Conservation (phyloP, 2,113 vertebrate species). For the Axis porcinus region DNA sequence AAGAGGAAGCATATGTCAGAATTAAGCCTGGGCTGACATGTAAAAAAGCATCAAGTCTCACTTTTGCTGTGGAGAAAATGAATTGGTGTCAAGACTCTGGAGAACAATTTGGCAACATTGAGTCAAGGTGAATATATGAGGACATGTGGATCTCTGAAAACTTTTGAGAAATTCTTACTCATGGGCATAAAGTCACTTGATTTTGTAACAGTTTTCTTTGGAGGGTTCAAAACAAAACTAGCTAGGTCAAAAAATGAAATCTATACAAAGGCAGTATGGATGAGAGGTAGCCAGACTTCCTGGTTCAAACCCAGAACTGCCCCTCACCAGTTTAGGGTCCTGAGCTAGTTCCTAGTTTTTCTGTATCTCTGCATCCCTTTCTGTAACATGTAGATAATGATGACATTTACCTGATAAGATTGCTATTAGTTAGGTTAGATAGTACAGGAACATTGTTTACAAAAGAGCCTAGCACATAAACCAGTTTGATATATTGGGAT, state of each 20-base stretch:
- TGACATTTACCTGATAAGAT: not conserved
- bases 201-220: not conserved
- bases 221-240: not conserved
- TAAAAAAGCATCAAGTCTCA: not conserved
- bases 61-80: not conserved
- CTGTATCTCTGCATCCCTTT: not conserved
- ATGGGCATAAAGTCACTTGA: not conserved
- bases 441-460: not conserved
- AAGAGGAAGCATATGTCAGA: not conserved
- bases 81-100: not conserved
- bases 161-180: not conserved
- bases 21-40: not conserved
- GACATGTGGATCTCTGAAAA: not conserved
- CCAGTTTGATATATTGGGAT: not conserved
- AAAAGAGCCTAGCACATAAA: not conserved
- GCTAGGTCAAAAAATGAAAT: not conserved
- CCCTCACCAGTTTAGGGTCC: not conserved
- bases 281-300: not conserved
- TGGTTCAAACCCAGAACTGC: not conserved
- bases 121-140: not conserved
- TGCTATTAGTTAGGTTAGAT: not conserved
- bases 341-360: not conserved
- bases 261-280: not conserved
- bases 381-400: not conserved
- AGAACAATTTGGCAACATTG: not conserved